Evolutionary conservation across 2,113 vertebrate species (phyloP), one percentile per base, ranked within the genome.

Genomic region (Leuciscus idus): DNA sequence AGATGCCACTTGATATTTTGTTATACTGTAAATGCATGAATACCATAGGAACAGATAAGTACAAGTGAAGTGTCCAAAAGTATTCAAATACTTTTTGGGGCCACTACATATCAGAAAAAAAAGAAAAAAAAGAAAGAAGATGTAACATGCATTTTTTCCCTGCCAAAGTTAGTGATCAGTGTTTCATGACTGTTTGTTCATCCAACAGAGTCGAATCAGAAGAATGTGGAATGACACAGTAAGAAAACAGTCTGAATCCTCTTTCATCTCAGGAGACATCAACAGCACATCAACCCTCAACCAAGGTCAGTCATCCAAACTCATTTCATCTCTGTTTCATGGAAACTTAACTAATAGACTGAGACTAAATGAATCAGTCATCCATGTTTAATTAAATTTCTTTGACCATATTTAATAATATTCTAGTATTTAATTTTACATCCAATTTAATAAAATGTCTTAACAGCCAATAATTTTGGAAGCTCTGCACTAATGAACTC

Each of bases 261-360:
- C 98, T 94, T 99, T 99, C 97, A 99, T 99, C 97, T 99, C 98
- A 98, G 98, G 98, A 97, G 98, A 99, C 97, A 99, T 99, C 97
- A 99, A 99, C 97, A 99, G 98, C 95, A 98, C 98, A 95, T 99
- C 98, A 94, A 99, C 98, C 92, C 98, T 99, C 96, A 99, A 99
- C 95, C 98, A 99, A 99, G 98, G 98, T 99, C 96, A 99, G 97
- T 98, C 92, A 30, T 15, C 26, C 43, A 59, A 30, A 10, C 28
- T 78, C 2, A 57, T 23, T 59, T 79, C 8, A 57, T 55, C 26
- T 74, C 33, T 6, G 36, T 46, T 46, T 74, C 39, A 46, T n/a
- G 12, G 26, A 36, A 13, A 59, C 33, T 10, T 4, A 68, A 70
- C 19, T 72, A 72, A 39, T 23, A 43, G 19, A 48, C 39, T 48